Conservation (phyloP, 2,113 vertebrate species). For the Cathartes aura region DNA sequence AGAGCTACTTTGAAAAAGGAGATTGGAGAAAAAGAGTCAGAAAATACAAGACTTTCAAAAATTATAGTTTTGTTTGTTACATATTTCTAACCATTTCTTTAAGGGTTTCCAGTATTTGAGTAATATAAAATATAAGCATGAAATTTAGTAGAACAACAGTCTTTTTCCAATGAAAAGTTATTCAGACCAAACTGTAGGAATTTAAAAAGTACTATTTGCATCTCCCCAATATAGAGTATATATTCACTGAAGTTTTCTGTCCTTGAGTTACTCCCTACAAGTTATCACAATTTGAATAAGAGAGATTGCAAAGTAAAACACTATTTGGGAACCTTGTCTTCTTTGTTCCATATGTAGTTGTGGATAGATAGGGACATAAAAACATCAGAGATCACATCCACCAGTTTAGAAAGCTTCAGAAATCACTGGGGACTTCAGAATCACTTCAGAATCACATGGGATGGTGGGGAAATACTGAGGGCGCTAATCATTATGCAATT, state of each 20-base stretch:
- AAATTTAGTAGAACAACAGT: neutral
- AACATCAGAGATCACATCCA: neutral
- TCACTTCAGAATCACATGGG: too few species aligned
- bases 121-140: neutral
- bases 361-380: neutral
- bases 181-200: neutral
- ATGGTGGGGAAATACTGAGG: neutral
- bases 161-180: neutral
- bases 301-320: neutral
- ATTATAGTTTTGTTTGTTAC: neutral
- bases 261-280: neutral
- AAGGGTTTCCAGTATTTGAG: neutral
- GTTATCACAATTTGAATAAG: neutral
- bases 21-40: neutral
- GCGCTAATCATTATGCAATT: neutral
- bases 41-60: neutral
- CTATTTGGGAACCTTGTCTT: neutral
- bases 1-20: neutral
- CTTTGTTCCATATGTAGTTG: neutral
- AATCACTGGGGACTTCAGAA: neutral
- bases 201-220: neutral
- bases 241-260: neutral
- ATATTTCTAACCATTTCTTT: neutral
- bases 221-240: accelerated
- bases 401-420: neutral